A percentile compares a stretch with the other conserved stretches of the same genome.
Evolutionary conservation across 2,113 vertebrate genomes (phyloP).

Genomic region (Trematocara nigrifrons): DNA sequence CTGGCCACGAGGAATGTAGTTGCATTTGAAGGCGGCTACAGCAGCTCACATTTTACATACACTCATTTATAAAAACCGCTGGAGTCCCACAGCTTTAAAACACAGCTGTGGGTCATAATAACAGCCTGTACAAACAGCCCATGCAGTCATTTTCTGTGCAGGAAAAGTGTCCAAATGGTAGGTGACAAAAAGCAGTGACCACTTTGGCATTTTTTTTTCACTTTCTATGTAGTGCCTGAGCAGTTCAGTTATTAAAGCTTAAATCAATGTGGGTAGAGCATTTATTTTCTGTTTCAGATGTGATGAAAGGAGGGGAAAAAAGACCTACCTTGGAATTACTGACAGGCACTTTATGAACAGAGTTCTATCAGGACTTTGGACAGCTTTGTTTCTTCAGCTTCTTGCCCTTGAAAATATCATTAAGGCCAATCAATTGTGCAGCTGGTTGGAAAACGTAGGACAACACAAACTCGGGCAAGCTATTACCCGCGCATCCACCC

Average conservation of each 20-base stretch:
- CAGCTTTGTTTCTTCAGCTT: not conserved
- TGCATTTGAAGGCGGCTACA: not conserved
- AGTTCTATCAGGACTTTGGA: not conserved
- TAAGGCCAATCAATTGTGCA: constrained; percentile 42
- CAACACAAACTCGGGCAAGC: not conserved
- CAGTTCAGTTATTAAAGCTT: not conserved
- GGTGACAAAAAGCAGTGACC: not conserved
- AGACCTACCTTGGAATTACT: not conserved
- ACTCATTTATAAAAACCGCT: not conserved
- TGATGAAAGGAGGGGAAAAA: not conserved
- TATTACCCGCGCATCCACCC: constrained; percentile 39
- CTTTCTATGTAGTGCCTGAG: not conserved
- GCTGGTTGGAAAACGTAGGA: not conserved
- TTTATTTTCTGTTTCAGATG: not conserved
- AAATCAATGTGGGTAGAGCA: not conserved
- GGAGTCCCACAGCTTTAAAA: not conserved
- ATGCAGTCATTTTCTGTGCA: not conserved
- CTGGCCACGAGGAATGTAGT: not conserved
- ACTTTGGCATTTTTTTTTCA: not conserved
- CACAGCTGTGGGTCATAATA: not conserved
- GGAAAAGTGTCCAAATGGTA: not conserved
- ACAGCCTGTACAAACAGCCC: not conserved
- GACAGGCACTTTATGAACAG: not conserved
- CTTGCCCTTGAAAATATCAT: constrained; percentile 36
- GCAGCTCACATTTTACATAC: not conserved